A percentile compares a stretch with the other conserved stretches of the same genome.
Conservation (phyloP, 2,888 invertebrate species). For the Caenorhabditis japonica region DNA sequence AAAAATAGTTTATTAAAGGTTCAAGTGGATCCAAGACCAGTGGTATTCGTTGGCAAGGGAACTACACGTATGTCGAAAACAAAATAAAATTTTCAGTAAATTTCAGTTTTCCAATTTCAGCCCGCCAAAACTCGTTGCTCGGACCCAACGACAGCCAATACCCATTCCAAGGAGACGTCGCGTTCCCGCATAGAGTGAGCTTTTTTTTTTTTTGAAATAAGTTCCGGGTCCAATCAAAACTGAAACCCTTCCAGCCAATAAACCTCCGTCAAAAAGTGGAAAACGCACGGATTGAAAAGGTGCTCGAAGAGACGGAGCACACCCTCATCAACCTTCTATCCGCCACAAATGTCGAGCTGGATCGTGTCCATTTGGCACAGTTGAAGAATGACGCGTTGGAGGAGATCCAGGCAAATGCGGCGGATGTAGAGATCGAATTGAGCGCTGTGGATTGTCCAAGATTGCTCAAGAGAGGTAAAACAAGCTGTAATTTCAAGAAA, state of each 20-base stretch:
- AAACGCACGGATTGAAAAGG: slow-evolving; percentile 18
- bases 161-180: slow-evolving; percentile 64
- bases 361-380: slow-evolving; percentile 30
- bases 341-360: slow-evolving; percentile 27
- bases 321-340: slow-evolving; percentile 30
- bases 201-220: slow-evolving; percentile 9
- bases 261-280: slow-evolving; percentile 26
- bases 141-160: slow-evolving; percentile 64
- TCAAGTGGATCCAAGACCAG: slow-evolving; percentile 32
- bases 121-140: slow-evolving; percentile 63
- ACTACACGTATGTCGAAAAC: slow-evolving; percentile 26
- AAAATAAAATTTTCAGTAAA: not conserved
- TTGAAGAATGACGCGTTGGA: slow-evolving; percentile 46
- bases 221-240: not conserved
- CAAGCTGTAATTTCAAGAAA: too few relatives aligned
- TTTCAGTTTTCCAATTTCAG: too few relatives aligned
- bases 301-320: slow-evolving; percentile 31
- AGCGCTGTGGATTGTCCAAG: slow-evolving; percentile 59
- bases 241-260: slow-evolving; percentile 16
- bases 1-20: slow-evolving; percentile 10
- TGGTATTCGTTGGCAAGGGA: slow-evolving; percentile 53
- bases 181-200: slow-evolving; percentile 29
- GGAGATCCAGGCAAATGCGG: slow-evolving; percentile 50
- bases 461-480: slow-evolving; percentile 60
- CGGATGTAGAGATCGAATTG: slow-evolving; percentile 58